A percentile compares a stretch with the other conserved stretches of the same genome.
Evolutionary conservation across 2,113 vertebrate genomes (phyloP).

Genomic region (Tonatia bakeri): DNA sequence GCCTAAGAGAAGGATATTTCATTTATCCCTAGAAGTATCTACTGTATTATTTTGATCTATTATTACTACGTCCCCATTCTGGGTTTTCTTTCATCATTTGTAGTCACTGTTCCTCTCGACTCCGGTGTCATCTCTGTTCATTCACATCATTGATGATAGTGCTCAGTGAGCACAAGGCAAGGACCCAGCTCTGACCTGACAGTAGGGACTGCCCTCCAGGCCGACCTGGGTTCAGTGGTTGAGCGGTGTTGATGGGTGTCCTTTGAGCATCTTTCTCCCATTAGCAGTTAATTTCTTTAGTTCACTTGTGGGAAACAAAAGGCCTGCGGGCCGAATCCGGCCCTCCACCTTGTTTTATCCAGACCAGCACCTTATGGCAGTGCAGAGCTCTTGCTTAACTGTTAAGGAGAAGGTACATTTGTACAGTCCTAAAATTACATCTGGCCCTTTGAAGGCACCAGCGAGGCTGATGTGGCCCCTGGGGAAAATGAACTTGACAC

Average conservation of each 20-base stretch:
- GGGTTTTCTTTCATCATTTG: not conserved
- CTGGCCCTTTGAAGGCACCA: too few species aligned
- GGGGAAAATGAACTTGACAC: too few species aligned
- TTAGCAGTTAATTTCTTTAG: not conserved
- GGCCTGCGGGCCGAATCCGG: too few species aligned
- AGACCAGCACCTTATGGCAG: too few species aligned
- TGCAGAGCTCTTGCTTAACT: too few species aligned
- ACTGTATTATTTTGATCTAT: not conserved
- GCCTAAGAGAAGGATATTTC: not conserved
- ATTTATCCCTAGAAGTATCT: not conserved
- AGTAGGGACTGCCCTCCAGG: not conserved
- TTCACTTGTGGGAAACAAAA: not conserved
- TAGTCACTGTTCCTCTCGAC: not conserved
- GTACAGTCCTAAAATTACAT: too few species aligned
- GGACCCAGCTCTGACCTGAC: not conserved
- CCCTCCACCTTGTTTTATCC: too few species aligned
- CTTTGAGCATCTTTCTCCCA: not conserved
- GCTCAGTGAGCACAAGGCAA: not conserved
- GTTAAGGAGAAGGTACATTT: too few species aligned
- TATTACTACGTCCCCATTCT: not conserved
- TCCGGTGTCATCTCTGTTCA: not conserved
- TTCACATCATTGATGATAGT: not conserved
- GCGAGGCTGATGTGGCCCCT: too few species aligned
- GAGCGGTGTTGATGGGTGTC: not conserved
- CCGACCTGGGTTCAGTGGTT: not conserved